phyloP scores from a whole-genome alignment of 2,113 vertebrate genomes.

The Ellobius talpinus region DNA sequence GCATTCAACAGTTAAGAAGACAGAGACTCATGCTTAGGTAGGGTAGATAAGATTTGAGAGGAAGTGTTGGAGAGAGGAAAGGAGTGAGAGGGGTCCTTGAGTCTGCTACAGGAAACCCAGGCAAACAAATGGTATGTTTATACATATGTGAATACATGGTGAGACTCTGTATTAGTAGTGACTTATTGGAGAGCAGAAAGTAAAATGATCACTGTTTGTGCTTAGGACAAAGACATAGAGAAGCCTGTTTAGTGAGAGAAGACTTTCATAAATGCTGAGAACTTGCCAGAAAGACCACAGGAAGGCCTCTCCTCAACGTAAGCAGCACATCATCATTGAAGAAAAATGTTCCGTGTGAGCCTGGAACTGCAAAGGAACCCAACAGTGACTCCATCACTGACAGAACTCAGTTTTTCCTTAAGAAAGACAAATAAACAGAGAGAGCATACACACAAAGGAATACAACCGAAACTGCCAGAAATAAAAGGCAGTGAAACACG shows the following conservation, averaged over 20 bases:
- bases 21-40: neutral
- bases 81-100: neutral
- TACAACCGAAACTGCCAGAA: neutral
- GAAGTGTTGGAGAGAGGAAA: neutral
- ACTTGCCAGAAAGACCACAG: neutral
- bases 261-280: neutral
- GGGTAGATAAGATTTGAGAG: neutral
- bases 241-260: neutral
- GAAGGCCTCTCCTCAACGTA: neutral
- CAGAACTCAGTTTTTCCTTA: neutral
- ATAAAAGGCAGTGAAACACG: neutral
- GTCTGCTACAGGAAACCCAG: neutral
- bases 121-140: neutral
- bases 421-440: neutral
- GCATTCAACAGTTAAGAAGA: neutral
- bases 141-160: too few relatives aligned
- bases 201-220: neutral
- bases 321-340: neutral
- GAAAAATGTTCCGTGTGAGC: neutral
- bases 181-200: neutral
- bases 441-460: neutral
- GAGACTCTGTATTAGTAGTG: neutral
- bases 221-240: neutral
- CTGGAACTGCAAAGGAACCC: neutral
- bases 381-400: neutral